These are phyloP conservation scores for Pyrocoelia pectoralis DNA, from an alignment of 2,888 invertebrate genomes.

Conservation along the genomic window DNA sequence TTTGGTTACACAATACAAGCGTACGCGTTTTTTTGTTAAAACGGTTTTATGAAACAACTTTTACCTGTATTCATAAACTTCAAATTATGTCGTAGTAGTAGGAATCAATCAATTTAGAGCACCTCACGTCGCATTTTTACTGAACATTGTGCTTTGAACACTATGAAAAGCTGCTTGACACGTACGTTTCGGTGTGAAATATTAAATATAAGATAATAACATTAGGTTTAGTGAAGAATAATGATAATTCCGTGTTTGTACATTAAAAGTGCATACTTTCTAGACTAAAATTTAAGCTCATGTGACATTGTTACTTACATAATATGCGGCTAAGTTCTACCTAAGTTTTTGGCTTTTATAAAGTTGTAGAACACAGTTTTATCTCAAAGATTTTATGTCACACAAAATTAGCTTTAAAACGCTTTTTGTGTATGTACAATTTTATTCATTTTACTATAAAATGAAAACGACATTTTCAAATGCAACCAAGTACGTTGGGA, in stretches of 20 bases:
- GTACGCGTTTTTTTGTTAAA: too few species aligned
- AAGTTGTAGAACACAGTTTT: constrained; percentile 12
- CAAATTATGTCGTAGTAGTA: too few species aligned
- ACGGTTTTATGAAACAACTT: too few species aligned
- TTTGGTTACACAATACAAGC: too few species aligned
- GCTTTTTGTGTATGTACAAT: constrained; percentile 2
- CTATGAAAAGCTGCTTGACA: too few species aligned
- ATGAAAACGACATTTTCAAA: background rate
- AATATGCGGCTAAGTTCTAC: background rate
- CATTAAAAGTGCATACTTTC: constrained; percentile 21
- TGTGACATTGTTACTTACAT: background rate
- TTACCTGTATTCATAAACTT: too few species aligned
- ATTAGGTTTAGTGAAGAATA: background rate
- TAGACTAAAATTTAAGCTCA: constrained; percentile 7
- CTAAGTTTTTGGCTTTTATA: constrained; percentile 3
- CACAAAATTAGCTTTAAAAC: constrained; percentile 17
- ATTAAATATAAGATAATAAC: background rate
- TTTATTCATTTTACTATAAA: background rate
- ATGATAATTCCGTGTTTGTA: background rate
- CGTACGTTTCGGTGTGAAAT: too few species aligned
- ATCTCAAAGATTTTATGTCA: constrained; percentile 13
- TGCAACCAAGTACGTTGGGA: background rate
- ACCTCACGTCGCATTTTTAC: too few species aligned
- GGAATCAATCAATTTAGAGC: too few species aligned
- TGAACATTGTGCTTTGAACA: too few species aligned